Evolutionary conservation across 1,140 invertebrate species (phyloP).

Genomic region (Pachypeltis micranthus): DNA sequence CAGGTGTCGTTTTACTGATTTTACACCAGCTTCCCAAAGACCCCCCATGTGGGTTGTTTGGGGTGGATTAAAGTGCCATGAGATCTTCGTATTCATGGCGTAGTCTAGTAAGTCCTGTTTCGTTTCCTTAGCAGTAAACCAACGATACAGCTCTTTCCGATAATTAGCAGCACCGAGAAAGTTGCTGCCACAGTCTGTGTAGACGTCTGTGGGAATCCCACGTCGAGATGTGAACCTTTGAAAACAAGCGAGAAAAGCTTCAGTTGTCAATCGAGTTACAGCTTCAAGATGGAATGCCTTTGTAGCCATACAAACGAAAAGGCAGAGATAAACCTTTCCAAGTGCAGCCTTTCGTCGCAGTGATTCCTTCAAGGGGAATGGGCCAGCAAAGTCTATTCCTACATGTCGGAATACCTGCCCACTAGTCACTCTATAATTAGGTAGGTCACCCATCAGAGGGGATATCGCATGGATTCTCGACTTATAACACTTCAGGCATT

Average conservation of each 20-base stretch:
- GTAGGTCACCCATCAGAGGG: slow-evolving; percentile 26
- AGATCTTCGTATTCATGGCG: no score
- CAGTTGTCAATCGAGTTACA: slow-evolving; percentile 24
- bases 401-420: slow-evolving; percentile 14
- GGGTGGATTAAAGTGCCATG: slow-evolving; percentile 37
- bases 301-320: no score
- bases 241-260: no score
- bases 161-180: no score
- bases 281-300: slow-evolving; percentile 28
- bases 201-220: no score
- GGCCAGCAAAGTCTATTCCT: slow-evolving; percentile 29
- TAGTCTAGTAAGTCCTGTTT: no score
- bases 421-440: slow-evolving; percentile 17
- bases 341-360: slow-evolving; percentile 14
- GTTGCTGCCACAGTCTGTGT: no score
- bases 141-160: no score
- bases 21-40: slow-evolving; percentile 35
- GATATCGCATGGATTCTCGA: no score
- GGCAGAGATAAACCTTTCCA: no score
- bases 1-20: slow-evolving; percentile 33
- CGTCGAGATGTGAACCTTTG: no score
- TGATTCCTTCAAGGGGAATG: slow-evolving; percentile 18
- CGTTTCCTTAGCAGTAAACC: no score
- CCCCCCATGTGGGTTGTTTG: slow-evolving; percentile 35
- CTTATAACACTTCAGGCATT: slow-evolving; percentile 29